Evolutionary conservation across 2,888 invertebrate species (phyloP).

Genomic region (Tetheella fluctuosa): DNA sequence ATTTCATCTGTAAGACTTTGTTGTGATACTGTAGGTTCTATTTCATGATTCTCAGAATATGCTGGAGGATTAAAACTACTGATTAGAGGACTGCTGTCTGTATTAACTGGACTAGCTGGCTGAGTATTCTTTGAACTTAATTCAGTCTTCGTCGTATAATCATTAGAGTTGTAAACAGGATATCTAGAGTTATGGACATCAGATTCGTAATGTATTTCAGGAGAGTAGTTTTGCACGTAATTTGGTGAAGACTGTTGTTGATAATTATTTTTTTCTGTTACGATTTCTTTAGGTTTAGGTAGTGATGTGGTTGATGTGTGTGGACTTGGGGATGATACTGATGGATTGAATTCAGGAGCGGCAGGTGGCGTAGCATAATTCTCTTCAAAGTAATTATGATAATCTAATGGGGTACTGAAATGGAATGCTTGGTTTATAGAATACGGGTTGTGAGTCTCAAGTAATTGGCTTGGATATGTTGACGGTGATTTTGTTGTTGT

Average conservation of each 20-base stretch:
- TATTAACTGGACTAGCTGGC: slow-evolving; percentile 31
- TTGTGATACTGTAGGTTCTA: slow-evolving; percentile 42
- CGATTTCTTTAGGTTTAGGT: slow-evolving; percentile 47
- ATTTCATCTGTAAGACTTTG: slow-evolving; percentile 47
- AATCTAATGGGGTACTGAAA: slow-evolving; percentile 76
- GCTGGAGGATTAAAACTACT: slow-evolving; percentile 37
- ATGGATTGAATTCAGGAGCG: slow-evolving; percentile 37
- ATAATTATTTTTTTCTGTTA: slow-evolving; percentile 57
- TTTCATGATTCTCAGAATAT: slow-evolving; percentile 48
- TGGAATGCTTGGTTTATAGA: slow-evolving; percentile 80
- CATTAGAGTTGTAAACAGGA: slow-evolving; percentile 57
- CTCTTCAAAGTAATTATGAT: slow-evolving; percentile 71
- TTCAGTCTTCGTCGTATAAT: slow-evolving; percentile 56
- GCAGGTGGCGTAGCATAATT: slow-evolving; percentile 51
- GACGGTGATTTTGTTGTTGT: slow-evolving; percentile 65
- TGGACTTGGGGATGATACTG: slow-evolving; percentile 16
- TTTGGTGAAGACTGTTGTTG: slow-evolving; percentile 58
- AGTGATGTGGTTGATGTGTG: slow-evolving; percentile 41
- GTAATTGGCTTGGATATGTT: slow-evolving; percentile 68
- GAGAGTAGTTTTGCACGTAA: slow-evolving; percentile 67
- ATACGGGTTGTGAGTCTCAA: slow-evolving; percentile 79
- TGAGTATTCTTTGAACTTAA: slow-evolving; percentile 36
- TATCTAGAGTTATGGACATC: slow-evolving; percentile 61
- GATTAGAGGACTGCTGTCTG: slow-evolving; percentile 26
- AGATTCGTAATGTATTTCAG: slow-evolving; percentile 72